Evolutionary conservation across 2,797 vertebrate genomes (phyloP).

Genomic region (Sylvilagus floridanus): DNA sequence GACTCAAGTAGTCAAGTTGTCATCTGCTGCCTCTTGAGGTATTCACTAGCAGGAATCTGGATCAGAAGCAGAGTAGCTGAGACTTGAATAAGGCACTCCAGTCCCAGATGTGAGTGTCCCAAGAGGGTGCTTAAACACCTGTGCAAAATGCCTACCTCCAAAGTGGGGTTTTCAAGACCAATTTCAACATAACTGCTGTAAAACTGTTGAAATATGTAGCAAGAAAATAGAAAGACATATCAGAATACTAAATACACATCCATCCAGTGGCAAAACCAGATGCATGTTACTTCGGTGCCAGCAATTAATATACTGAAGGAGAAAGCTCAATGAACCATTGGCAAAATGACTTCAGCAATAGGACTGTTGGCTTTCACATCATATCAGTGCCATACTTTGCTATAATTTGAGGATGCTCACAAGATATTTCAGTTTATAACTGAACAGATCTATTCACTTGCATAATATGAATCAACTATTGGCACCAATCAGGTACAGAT

Average conservation of each 20-base stretch:
- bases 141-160: too few relatives aligned
- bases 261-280: not conserved
- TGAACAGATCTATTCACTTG: not conserved
- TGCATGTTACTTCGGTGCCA: not conserved
- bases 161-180: not conserved
- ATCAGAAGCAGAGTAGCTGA: too few relatives aligned
- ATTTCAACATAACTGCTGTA: not conserved
- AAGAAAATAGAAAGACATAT: not conserved
- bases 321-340: not conserved
- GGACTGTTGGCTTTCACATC: not conserved
- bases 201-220: not conserved
- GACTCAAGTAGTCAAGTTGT: too few relatives aligned
- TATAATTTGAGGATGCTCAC: not conserved
- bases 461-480: not conserved
- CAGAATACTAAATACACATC: not conserved
- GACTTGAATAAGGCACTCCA: too few relatives aligned
- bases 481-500: not conserved
- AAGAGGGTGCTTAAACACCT: too few relatives aligned
- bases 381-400: not conserved
- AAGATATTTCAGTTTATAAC: not conserved
- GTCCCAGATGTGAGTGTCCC: too few relatives aligned
- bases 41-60: too few relatives aligned
- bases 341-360: not conserved
- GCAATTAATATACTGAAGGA: not conserved
- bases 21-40: too few relatives aligned